Base-by-base conservation (phyloP, 2,888 invertebrate genomes). In the Lumbricus terrestris region DNA sequence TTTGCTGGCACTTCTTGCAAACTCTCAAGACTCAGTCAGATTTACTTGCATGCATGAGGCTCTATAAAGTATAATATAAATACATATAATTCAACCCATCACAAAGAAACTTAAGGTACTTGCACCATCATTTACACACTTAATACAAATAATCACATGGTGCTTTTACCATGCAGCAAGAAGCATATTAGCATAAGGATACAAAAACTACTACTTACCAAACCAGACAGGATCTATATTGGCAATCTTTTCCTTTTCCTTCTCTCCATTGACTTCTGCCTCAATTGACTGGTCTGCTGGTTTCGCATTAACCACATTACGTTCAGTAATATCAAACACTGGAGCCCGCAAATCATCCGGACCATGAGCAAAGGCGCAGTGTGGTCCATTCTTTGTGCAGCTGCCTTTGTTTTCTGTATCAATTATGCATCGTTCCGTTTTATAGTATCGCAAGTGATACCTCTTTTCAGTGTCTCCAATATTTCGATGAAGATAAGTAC, bases 141-240 rank as follows among this genome's bases (percentile, higher is more conserved):
- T n/a, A n/a, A 69, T 1, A 6, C 69, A 69, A 54, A 29, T 29
- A n/a, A 11, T 69, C 69, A 0, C 4, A 29, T 69, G 11, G 69
- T 69, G n/a, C 69, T 69, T n/a, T 69, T n/a, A 69, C 54, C 54
- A 5, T 29, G 54, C 29, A 54, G 29, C 13, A 54, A 29, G 23
- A 69, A 69, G 69, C 29, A 29, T 69, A n/a, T n/a, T 69, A 69
- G n/a, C 29, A n/a, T 6, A 35, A 3, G 34, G 83, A 89, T 38
- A 8, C 8, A 40, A 47, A n/a, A 18, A 8, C 23, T n/a, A n/a
- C n/a, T n/a, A 91, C 93, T 93, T 94, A 97, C 97, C 97, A 96
- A 98, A 98, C 99, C 99, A 99, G 95, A 98, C 98, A 18, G 98
- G 98, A 96, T 99, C 99, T 95, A 99, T 99, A 95, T 98, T 98